Conservation (phyloP, 2,888 invertebrate species). For the Diadromus collaris region DNA sequence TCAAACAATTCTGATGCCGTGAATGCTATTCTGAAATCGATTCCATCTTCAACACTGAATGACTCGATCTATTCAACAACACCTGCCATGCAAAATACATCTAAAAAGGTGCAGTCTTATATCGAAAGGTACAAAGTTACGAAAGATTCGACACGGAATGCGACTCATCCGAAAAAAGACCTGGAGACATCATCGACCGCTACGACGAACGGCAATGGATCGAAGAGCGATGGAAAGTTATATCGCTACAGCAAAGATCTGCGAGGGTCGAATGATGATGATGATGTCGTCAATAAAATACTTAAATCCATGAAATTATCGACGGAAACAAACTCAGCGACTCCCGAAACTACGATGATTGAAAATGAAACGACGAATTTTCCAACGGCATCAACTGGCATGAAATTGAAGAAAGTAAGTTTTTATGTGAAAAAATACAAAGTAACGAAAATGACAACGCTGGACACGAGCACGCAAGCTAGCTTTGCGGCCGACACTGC, state of each 20-base stretch:
- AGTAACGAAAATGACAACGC: not conserved
- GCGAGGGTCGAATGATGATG: not conserved
- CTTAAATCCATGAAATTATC: conserved; percentile 3
- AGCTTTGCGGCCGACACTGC: not conserved
- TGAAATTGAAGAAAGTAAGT: not conserved
- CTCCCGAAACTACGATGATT: not conserved
- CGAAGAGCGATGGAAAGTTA: not conserved
- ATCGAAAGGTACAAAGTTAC: not conserved
- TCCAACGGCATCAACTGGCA: not conserved
- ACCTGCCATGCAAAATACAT: not conserved
- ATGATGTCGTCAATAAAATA: conserved; percentile 14
- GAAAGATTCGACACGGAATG: not conserved
- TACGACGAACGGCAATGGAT: not conserved
- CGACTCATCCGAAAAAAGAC: not conserved
- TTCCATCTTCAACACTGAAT: not conserved
- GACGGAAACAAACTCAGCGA: not conserved
- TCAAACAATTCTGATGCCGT: not conserved
- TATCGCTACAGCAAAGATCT: conserved; percentile 7
- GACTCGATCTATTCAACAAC: not conserved
- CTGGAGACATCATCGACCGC: not conserved
- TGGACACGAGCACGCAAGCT: not conserved
- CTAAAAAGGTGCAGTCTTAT: not conserved
- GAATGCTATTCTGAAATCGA: conserved; percentile 10
- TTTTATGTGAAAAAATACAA: not conserved
- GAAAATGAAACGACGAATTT: not conserved